phyloP scores from a whole-genome alignment of 2,888 invertebrate genomes.

The Trypoxylon attenuatum region DNA sequence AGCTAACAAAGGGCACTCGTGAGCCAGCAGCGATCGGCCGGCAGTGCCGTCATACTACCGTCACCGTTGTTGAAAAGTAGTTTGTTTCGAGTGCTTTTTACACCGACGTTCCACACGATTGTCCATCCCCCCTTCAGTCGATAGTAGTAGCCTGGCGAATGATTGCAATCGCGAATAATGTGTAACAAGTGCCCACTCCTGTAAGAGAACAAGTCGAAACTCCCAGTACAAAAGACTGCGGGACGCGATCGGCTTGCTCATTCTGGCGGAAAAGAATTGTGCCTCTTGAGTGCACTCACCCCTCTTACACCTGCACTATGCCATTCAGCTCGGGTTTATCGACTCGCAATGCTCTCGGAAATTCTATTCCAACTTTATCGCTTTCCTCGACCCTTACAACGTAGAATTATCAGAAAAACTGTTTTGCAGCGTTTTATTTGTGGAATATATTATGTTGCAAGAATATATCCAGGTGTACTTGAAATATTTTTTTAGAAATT shows the following conservation, averaged over 20 bases:
- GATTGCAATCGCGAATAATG: no score
- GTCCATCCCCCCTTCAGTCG: neutral
- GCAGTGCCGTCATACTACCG: no score
- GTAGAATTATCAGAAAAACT: no score
- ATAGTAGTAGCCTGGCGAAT: conserved; percentile 4
- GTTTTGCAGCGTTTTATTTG: no score
- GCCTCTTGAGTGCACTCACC: no score
- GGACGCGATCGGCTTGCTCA: neutral
- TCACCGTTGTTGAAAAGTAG: neutral
- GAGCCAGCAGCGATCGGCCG: neutral
- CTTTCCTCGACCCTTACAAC: neutral
- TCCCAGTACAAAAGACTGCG: neutral
- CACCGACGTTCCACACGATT: conserved; percentile 4
- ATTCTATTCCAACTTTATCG: neutral
- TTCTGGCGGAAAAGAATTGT: no score
- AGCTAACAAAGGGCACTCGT: conserved; percentile 12
- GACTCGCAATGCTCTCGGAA: no score
- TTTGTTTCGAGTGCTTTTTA: conserved; percentile 21
- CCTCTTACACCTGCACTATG: no score
- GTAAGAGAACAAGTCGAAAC: neutral
- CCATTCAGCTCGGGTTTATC: no score
- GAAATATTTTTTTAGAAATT: no score
- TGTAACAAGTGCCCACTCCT: neutral
- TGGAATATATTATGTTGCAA: no score
- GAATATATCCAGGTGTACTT: no score